phyloP scores from a whole-genome alignment of 2,113 vertebrate genomes.

The Indri indri region DNA sequence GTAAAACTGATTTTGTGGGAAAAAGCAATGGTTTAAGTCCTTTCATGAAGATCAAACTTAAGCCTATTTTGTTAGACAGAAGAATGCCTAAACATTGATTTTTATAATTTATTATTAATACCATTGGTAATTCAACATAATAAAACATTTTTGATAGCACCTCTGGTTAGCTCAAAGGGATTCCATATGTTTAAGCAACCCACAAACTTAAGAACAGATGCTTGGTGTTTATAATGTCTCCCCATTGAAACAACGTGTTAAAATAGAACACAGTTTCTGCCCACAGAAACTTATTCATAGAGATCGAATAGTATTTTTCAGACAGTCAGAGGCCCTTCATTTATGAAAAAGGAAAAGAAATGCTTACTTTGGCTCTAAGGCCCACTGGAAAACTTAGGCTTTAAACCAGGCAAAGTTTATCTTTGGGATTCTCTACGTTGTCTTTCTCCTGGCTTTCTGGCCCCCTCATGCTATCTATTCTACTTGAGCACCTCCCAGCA shows the following conservation, averaged over 20 bases:
- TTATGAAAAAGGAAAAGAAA: neutral
- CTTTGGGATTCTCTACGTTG: neutral
- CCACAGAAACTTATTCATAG: neutral
- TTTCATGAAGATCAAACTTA: slow-evolving; percentile 8
- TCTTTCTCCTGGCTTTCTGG: slow-evolving; percentile 10
- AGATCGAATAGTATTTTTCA: slow-evolving; percentile 37
- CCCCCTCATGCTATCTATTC: neutral
- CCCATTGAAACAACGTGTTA: neutral
- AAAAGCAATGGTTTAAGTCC: neutral
- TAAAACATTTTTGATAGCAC: slow-evolving; percentile 42
- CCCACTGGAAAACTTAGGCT: neutral
- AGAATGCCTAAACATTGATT: slow-evolving; percentile 25
- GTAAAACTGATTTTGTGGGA: neutral
- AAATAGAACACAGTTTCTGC: slow-evolving; percentile 45
- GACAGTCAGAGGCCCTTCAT: neutral
- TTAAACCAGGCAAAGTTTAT: neutral
- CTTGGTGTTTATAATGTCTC: slow-evolving; percentile 7
- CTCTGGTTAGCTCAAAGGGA: neutral
- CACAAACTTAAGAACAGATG: slow-evolving; percentile 33
- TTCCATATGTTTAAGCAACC: slow-evolving; percentile 11
- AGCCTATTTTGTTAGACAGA: slow-evolving; percentile 47
- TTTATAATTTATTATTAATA: slow-evolving; percentile 32
- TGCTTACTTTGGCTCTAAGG: neutral
- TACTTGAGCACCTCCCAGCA: neutral
- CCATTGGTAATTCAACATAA: neutral